Evolutionary conservation across 2,113 vertebrate species (phyloP).

Genomic region (Ascaphus truei): DNA sequence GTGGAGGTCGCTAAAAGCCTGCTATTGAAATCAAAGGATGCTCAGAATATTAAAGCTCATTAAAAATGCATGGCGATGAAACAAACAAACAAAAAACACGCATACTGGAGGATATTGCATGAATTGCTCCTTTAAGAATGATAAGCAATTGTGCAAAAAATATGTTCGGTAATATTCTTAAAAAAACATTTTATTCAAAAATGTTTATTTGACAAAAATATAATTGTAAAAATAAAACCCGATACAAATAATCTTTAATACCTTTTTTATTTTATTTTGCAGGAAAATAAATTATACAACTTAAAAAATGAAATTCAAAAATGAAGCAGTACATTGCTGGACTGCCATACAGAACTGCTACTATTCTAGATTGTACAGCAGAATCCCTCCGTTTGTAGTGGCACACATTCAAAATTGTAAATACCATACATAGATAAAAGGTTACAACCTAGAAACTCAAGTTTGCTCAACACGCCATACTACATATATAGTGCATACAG

Average conservation of each 20-base stretch:
- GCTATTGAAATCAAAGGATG: too few species aligned
- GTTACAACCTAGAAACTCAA: slow-evolving; percentile 68
- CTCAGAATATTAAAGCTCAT: too few species aligned
- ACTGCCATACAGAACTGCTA: slow-evolving; percentile 74
- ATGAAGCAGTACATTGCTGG: slow-evolving; percentile 76
- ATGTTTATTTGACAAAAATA: too few species aligned
- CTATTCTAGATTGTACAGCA: slow-evolving; percentile 67
- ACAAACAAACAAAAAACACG: too few species aligned
- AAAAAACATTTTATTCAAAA: too few species aligned
- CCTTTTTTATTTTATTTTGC: slow-evolving; percentile 88
- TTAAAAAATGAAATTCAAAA: slow-evolving; percentile 80
- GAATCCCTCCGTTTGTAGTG: slow-evolving; percentile 61
- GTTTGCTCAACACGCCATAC: slow-evolving; percentile 64
- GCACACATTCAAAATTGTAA: slow-evolving; percentile 74
- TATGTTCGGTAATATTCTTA: too few species aligned
- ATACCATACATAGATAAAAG: slow-evolving; percentile 59
- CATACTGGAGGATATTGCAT: too few species aligned
- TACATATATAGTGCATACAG: slow-evolving; percentile 66
- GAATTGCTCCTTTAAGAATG: too few species aligned
- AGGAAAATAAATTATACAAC: slow-evolving; percentile 93
- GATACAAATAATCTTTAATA: slow-evolving; percentile 61
- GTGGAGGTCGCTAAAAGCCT: too few species aligned
- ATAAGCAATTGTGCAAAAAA: too few species aligned
- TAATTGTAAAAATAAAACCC: too few species aligned
- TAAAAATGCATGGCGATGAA: too few species aligned